Percentiles rank a stretch among this genome's conserved stretches.
phyloP scores from a whole-genome alignment of 1,140 invertebrate species.

The Polypedilum vanderplanki region DNA sequence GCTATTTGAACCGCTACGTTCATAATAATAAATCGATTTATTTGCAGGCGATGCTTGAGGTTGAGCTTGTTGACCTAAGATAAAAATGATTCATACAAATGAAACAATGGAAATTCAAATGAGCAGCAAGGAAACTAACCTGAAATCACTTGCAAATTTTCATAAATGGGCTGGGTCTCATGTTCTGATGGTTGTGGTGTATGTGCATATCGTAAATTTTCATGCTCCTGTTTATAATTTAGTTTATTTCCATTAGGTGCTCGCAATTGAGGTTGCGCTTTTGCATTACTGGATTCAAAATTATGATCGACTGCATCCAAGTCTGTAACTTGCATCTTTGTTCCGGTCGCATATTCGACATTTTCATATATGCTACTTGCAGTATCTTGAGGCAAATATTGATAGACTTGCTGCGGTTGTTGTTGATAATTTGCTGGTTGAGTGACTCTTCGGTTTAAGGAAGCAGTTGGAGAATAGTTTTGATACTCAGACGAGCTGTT shows the following conservation, averaged over 20 bases:
- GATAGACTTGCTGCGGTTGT: not conserved
- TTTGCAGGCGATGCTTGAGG: slow-evolving; percentile 42
- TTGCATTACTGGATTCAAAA: slow-evolving; percentile 19
- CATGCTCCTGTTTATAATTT: slow-evolving; percentile 20
- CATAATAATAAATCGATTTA: slow-evolving; percentile 40
- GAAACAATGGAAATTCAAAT: not conserved
- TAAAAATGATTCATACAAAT: not conserved
- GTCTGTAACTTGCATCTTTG: slow-evolving; percentile 43
- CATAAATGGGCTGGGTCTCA: slow-evolving; percentile 54
- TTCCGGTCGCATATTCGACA: slow-evolving; percentile 32
- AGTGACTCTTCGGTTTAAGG: not conserved
- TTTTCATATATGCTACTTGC: slow-evolving; percentile 14
- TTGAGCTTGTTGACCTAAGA: slow-evolving; percentile 39
- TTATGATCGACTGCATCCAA: slow-evolving; percentile 34
- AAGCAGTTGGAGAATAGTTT: not conserved
- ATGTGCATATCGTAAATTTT: slow-evolving; percentile 39
- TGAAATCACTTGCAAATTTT: slow-evolving; percentile 59
- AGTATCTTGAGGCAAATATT: slow-evolving; percentile 1
- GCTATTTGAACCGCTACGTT: slow-evolving; percentile 33
- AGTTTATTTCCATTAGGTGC: not conserved
- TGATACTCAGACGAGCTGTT: not conserved
- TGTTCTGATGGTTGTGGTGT: slow-evolving; percentile 40
- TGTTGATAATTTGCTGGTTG: not conserved
- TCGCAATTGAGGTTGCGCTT: not conserved
- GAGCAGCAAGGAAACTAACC: slow-evolving; percentile 30